Base-by-base conservation (phyloP, 2,888 invertebrate genomes). In the Fragum fragum region DNA sequence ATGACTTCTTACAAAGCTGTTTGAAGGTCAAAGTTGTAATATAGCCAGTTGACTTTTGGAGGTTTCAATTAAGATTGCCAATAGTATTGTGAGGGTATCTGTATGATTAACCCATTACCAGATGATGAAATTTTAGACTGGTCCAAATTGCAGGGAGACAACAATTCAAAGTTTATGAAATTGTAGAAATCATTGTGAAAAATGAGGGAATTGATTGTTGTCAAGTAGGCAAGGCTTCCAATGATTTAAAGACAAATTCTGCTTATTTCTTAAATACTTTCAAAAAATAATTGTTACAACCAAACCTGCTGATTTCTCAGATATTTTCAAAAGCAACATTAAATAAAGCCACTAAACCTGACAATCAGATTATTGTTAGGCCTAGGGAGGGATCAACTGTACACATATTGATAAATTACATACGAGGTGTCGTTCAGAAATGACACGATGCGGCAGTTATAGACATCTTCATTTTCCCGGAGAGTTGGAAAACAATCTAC, bases 401-500 rank as follows among this genome's bases (percentile, higher is more conserved):
- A 36, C 26, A 42, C 66, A 42, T 66, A 66, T 66, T 66, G 66
- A 66, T 42, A 66, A 66, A 66, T 66, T 66, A 66, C 66, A 18
- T 66, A 66, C 66, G 32, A 42, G 66, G 18, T 23, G 66, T 39
- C 42, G 66, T 42, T 66, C 66, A 66, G 66, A 66, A 66, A 66
- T 66, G 66, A 66, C 42, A 26, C 42, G 26, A 21, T 36, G n/a
- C 42, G 23, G 21, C 39, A 23, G 42, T 42, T 66, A 66, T 66
- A 66, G 66, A 42, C 42, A 66, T 66, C 66, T 42, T 66, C 42
- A 66, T 66, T 66, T 66, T 66, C 66, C 66, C 16, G 36, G 14
- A n/a, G 18, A 66, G 42, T 66, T 42, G 26, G 32, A 66, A 66
- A 66, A 66, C 66, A 66, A 66, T 66, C 66, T 66, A 42, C 66